Evolutionary conservation across 2,888 invertebrate genomes (phyloP).

Genomic region (Melieria picta): DNA sequence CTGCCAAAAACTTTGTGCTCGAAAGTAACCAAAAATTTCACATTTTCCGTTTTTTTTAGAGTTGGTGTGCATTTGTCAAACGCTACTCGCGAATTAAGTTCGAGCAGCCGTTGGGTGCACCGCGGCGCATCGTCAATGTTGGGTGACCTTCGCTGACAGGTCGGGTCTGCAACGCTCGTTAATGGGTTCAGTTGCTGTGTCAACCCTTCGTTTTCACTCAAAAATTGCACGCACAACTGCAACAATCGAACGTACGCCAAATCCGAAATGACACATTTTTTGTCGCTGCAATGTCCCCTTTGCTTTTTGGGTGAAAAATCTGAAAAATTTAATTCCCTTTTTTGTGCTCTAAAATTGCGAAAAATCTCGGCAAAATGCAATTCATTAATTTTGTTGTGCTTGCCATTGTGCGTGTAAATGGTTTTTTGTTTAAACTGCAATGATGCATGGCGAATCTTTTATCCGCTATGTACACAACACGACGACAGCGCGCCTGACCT

Average conservation of each 20-base stretch:
- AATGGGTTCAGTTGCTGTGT: conserved; percentile 61
- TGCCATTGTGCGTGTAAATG: conserved; percentile 8
- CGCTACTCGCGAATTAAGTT: conserved; percentile 36
- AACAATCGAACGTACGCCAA: conserved; percentile 13
- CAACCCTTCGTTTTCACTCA: conserved; percentile 52
- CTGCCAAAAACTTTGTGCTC: conserved; percentile 40
- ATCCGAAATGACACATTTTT: conserved; percentile 31
- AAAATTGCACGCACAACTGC: conserved; percentile 14
- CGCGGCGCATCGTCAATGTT: background rate
- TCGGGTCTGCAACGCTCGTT: conserved; percentile 60
- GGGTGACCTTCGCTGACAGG: conserved; percentile 54
- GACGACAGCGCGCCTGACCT: conserved; percentile 44
- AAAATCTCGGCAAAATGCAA: conserved; percentile 40
- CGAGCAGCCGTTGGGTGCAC: too few relatives aligned
- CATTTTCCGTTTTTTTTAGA: conserved; percentile 29
- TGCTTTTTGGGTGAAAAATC: conserved; percentile 36
- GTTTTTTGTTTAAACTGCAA: conserved; percentile 35
- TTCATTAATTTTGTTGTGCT: conserved; percentile 44
- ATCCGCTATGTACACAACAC: conserved; percentile 41
- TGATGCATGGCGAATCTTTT: conserved; percentile 45
- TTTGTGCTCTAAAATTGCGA: conserved; percentile 43
- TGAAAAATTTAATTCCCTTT: conserved; percentile 41
- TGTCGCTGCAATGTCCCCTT: conserved; percentile 4
- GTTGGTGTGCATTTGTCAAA: conserved; percentile 17
- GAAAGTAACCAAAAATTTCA: conserved; percentile 42